These are phyloP conservation scores for Opisthocomus hoazin DNA, from an alignment of 2,113 vertebrate genomes.

Conservation along the genomic window DNA sequence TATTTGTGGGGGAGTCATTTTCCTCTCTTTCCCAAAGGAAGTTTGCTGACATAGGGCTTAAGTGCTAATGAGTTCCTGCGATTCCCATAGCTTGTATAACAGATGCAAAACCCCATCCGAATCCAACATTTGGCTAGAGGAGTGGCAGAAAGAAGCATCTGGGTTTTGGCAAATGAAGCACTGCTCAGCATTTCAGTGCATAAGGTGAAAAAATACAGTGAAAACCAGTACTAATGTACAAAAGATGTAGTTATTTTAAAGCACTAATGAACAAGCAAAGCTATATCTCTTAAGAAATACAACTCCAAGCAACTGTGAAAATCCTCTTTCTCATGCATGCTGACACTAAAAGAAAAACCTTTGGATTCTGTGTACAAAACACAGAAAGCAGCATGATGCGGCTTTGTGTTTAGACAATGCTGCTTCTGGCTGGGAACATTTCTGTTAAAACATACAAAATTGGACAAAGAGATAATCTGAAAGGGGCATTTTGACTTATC, in stretches of 20 bases:
- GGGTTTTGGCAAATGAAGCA: slow-evolving; percentile 11
- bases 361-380: neutral
- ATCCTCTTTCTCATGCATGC: neutral
- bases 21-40: neutral
- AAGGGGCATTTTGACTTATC: neutral
- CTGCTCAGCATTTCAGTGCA: slow-evolving; percentile 22
- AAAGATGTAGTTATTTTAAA: neutral
- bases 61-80: slow-evolving; percentile 41
- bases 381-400: neutral
- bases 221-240: neutral
- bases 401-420: neutral
- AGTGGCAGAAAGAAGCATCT: slow-evolving; percentile 8
- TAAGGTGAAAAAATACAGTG: neutral
- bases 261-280: neutral
- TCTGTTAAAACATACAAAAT: neutral
- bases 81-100: slow-evolving; percentile 37
- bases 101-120: slow-evolving; percentile 26
- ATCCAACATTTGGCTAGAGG: neutral
- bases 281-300: neutral
- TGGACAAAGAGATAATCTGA: neutral
- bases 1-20: slow-evolving; percentile 8
- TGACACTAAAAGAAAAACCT: neutral
- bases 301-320: neutral
- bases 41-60: slow-evolving; percentile 13
- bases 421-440: neutral